Evolutionary conservation across 1,140 invertebrate species (phyloP).

Genomic region (silkworm (Bombyx mori)): ASM3026992v2 NC_085110.1:12921001-12921500

Average conservation of each 20-base stretch:
- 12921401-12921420: too few relatives aligned
- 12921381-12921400: too few relatives aligned
- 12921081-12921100: conserved; percentile 94
- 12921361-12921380: neutral
- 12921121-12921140: neutral
- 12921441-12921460: too few relatives aligned
- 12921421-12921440: too few relatives aligned
- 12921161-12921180: neutral
- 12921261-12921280: neutral
- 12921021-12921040: conserved; percentile 64
- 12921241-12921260: neutral
- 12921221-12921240: too few relatives aligned
- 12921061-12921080: conserved; percentile 83
- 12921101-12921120: conserved; percentile 89
- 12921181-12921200: neutral
- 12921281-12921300: neutral
- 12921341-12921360: neutral
- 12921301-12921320: too few relatives aligned
- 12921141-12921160: neutral
- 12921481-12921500: too few relatives aligned
- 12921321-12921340: neutral
- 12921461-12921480: too few relatives aligned
- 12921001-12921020: conserved; percentile 88
- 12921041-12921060: conserved; percentile 42
- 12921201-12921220: neutral